Percentiles rank a stretch among this genome's conserved stretches.
phyloP scores from a whole-genome alignment of 92 coral and sea anemone genomes.

The Ricordea florida region DNA sequence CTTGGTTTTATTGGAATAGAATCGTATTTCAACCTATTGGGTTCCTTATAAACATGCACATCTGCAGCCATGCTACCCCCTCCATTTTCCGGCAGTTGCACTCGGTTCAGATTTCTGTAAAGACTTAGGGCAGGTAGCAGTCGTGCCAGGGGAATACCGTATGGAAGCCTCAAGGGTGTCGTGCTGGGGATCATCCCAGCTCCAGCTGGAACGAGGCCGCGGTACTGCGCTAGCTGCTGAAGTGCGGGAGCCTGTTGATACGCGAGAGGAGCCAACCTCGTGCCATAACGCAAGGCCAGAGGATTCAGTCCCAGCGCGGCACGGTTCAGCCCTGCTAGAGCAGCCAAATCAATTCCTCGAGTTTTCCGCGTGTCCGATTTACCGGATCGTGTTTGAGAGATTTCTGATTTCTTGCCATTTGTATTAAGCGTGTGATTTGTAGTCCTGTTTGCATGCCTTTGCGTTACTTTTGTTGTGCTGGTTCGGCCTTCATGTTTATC shows the following conservation, averaged over 20 bases:
- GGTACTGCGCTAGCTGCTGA: constrained; percentile 61
- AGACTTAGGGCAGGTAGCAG: constrained; percentile 61
- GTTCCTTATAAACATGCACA: constrained; percentile 35
- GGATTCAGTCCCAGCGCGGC: constrained; percentile 62
- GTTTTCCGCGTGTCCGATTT: constrained; percentile 42
- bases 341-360: constrained; percentile 39
- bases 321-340: constrained; percentile 30
- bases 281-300: constrained; percentile 56
- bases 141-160: constrained; percentile 73
- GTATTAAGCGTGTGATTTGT: not conserved
- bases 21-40: constrained; percentile 73
- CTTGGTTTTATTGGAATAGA: constrained; percentile 79
- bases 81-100: constrained; percentile 22
- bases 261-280: constrained; percentile 68
- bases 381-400: not conserved
- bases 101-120: constrained; percentile 32
- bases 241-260: constrained; percentile 65
- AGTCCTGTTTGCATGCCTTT: constrained; percentile 1
- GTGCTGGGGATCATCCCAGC: constrained; percentile 56
- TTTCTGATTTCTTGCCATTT: not conserved
- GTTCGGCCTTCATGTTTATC: constrained; percentile 3
- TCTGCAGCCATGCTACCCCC: constrained; percentile 43
- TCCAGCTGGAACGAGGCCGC: constrained; percentile 59
- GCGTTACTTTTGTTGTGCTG: constrained; percentile 5
- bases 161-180: constrained; percentile 60